Evolutionary conservation across 2,797 vertebrate genomes (phyloP), one percentile per base, ranked within the genome.

Genomic region (Microtus californicus): DNA sequence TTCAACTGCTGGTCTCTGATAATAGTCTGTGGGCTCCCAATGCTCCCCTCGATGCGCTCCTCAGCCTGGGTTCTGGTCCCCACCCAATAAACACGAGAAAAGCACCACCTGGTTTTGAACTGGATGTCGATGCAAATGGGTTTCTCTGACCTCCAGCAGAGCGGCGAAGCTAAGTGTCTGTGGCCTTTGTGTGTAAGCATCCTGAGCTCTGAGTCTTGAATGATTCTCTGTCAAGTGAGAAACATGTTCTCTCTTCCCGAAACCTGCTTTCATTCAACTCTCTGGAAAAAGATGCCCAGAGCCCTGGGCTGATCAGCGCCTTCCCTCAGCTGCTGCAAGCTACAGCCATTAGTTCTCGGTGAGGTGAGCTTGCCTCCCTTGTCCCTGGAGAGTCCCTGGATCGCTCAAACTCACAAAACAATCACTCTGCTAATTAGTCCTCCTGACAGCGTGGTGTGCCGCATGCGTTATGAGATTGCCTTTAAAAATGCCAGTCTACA

Each of bases 21-120:
- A 94, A 94, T 96, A 90, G 45, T 78, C 25, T 29, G 51, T 87
- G 54, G 43, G 34, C 81, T 71, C 74, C n/a, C 73, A 86, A 43
- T 34, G 56, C 21, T 79, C 77, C 69, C 63, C 25, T 82, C 40
- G 25, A 19, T 31, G 40, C 9, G n/a, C 29, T 27, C 43, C 23
- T 82, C 77, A 73, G 69, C 45, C 76, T 51, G 69, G 17, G 73
- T 90, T 81, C 67, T 87, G 73, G 29, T 74, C 34, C 59, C 37
- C 17, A 79, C 5, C 17, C 65, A 67, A 31, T 82, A 78, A 92
- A 87, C 29, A 15, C 0, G 6, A 86, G 87, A 15, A 21, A 79
- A 63, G 45, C 81, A 31, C n/a, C 5, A 73, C 54, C 65, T 83
- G 34, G 78, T 56, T 43, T 40, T 27, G 51, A 56, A 79, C 25